phyloP scores from a whole-genome alignment of 2,888 invertebrate species.

The Drosophila bunnanda region DNA sequence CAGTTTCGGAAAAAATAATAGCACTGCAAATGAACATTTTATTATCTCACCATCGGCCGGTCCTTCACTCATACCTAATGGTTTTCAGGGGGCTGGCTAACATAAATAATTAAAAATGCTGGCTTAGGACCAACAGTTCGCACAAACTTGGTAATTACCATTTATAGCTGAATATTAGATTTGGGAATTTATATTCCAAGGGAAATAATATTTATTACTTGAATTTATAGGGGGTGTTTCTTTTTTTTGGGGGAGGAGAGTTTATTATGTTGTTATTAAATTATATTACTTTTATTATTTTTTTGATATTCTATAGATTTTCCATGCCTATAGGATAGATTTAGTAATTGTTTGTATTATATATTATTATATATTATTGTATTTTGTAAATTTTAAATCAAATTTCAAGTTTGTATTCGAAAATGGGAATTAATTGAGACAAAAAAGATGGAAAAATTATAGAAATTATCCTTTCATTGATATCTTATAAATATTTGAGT shows the following conservation, averaged over 20 bases:
- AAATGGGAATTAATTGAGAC: too few relatives aligned
- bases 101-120: slow-evolving; percentile 43
- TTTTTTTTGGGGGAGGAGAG: neutral
- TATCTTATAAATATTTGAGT: too few relatives aligned
- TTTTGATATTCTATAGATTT: too few relatives aligned
- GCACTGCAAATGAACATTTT: slow-evolving; percentile 43
- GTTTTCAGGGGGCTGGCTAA: slow-evolving; percentile 28
- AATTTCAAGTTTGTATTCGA: neutral
- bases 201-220: slow-evolving; percentile 1
- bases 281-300: too few relatives aligned
- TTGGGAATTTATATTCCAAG: slow-evolving; percentile 2
- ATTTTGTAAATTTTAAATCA: too few relatives aligned
- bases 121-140: slow-evolving; percentile 22
- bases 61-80: slow-evolving; percentile 24
- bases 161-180: slow-evolving; percentile 6
- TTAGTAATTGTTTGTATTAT: too few relatives aligned
- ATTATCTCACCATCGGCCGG: slow-evolving; percentile 33
- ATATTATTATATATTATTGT: too few relatives aligned
- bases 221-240: neutral
- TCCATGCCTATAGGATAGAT: too few relatives aligned
- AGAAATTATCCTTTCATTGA: too few relatives aligned
- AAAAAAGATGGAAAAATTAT: too few relatives aligned
- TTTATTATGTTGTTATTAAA: neutral
- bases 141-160: slow-evolving; percentile 16
- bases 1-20: slow-evolving; percentile 43